These are phyloP conservation scores for Anguilla marmorata DNA, from an alignment of 2,797 vertebrate species.

Conservation along the genomic window DNA sequence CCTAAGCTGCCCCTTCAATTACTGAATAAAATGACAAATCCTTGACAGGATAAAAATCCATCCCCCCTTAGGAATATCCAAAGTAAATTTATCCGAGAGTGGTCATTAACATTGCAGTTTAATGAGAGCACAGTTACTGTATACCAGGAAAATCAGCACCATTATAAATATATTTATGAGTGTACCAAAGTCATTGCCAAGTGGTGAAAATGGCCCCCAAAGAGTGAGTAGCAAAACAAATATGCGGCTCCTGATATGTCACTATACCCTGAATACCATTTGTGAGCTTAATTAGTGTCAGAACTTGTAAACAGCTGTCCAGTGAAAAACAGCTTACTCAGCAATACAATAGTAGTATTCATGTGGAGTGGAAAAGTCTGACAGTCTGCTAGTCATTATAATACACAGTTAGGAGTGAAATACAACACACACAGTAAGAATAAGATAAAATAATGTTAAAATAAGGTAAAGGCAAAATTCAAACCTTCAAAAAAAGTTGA, in stretches of 20 bases:
- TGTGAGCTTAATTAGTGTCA: constrained; percentile 31
- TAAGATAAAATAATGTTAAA: too few relatives aligned
- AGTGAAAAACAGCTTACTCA: not conserved
- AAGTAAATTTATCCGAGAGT: constrained; percentile 4
- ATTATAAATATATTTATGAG: not conserved
- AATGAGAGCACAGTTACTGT: constrained; percentile 23
- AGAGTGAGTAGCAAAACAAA: constrained; percentile 6
- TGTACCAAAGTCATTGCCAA: constrained; percentile 14
- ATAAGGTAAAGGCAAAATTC: too few relatives aligned
- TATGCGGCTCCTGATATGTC: not conserved
- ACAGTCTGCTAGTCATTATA: too few relatives aligned
- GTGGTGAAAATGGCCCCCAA: not conserved
- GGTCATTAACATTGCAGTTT: constrained; percentile 26
- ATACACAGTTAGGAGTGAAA: too few relatives aligned
- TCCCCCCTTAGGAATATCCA: constrained; percentile 1
- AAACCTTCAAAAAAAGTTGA: too few relatives aligned
- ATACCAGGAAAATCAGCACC: constrained; percentile 3
- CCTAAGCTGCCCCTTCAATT: constrained; percentile 25
- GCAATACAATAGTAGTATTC: not conserved
- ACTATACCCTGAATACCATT: not conserved
- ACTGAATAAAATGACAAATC: constrained; percentile 18
- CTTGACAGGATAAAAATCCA: constrained; percentile 18
- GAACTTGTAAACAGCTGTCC: not conserved
- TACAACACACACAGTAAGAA: too few relatives aligned
- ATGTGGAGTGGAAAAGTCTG: too few relatives aligned